These are phyloP conservation scores for Pardosa pseudoannulata DNA, from an alignment of 2,888 invertebrate genomes.

Conservation along the genomic window DNA sequence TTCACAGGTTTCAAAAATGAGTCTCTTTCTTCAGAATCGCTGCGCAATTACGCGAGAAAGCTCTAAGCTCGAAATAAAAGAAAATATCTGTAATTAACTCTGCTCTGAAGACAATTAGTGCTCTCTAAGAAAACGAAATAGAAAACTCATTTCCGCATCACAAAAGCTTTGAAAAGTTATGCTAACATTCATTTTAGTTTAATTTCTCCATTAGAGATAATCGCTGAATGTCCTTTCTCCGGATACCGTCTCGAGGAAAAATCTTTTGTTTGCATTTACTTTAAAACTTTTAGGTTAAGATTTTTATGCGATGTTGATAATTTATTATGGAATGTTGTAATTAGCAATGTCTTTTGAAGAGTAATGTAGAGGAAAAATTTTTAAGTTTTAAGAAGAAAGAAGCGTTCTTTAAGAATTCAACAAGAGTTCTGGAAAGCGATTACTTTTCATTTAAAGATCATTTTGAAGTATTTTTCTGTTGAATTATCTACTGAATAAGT, in stretches of 20 bases:
- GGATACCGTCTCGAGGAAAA: background rate
- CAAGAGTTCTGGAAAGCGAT: too few relatives aligned
- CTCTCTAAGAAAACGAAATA: background rate
- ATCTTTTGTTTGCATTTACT: background rate
- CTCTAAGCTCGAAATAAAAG: background rate
- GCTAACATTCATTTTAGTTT: background rate
- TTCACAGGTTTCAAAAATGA: background rate
- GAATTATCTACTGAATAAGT: too few relatives aligned
- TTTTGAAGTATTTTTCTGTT: too few relatives aligned
- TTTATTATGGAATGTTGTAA: too few relatives aligned
- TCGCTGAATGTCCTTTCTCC: background rate
- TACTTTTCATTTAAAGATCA: too few relatives aligned
- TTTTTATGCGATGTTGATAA: background rate
- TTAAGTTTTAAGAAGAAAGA: too few relatives aligned
- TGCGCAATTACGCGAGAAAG: background rate
- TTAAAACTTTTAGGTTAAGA: conserved; percentile 10
- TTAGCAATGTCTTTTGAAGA: too few relatives aligned
- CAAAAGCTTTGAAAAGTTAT: conserved; percentile 14
- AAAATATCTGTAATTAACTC: background rate
- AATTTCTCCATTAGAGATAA: conserved; percentile 6
- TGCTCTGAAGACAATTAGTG: conserved; percentile 10
- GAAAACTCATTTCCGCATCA: background rate
- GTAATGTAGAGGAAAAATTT: too few relatives aligned
- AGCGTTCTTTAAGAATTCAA: too few relatives aligned
- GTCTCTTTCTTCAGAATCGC: background rate